These are phyloP conservation scores for Clupea harengus DNA, from an alignment of 2,113 vertebrate species.

Conservation along the genomic window DNA sequence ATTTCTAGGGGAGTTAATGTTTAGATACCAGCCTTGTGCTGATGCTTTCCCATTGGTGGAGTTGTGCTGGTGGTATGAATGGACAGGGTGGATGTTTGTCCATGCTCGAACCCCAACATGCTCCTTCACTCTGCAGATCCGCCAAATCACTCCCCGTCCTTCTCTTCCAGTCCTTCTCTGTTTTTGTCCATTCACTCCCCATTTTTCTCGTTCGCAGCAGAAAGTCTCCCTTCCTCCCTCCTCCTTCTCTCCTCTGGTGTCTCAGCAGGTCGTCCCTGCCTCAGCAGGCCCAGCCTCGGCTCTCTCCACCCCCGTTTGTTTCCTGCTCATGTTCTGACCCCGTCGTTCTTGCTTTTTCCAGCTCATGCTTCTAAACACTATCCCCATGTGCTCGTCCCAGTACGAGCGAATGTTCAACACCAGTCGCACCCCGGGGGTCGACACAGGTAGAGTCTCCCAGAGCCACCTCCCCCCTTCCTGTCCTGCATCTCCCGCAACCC, in stretches of 20 bases:
- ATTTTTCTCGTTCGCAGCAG: constrained; percentile 12
- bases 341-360: constrained; percentile 69
- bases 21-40: background rate
- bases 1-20: background rate
- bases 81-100: background rate
- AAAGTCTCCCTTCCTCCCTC: constrained; percentile 26
- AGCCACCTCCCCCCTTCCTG: constrained; percentile 40
- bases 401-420: constrained; percentile 96
- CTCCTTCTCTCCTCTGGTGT: background rate
- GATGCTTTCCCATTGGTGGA: background rate
- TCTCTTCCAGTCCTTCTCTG: background rate
- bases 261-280: background rate
- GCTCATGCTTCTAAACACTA: constrained; percentile 84
- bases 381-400: constrained; percentile 98
- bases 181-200: constrained; percentile 34
- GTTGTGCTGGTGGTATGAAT: background rate
- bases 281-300: constrained; percentile 41
- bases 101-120: background rate
- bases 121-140: background rate
- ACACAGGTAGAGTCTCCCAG: constrained; percentile 84
- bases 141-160: background rate
- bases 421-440: constrained; percentile 87
- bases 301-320: constrained; percentile 39
- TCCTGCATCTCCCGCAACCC: constrained; percentile 41
- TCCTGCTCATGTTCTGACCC: constrained; percentile 65